Conservation (phyloP, 2,888 invertebrate species). For the Melieria picta region DNA sequence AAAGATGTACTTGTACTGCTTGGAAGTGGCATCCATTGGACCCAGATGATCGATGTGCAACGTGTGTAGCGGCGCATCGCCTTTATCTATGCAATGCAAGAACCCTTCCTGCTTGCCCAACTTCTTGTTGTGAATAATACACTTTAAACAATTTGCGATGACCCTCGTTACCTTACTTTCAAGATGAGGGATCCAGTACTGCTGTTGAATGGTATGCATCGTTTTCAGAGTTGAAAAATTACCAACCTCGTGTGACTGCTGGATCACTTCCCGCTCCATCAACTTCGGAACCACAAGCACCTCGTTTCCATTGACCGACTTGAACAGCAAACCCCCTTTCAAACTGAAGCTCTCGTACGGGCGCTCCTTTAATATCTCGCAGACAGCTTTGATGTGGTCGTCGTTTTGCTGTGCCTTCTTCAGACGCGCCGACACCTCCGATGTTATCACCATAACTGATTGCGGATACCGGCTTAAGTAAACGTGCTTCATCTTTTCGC, state of each 20-base stretch:
- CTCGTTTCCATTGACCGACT: constrained; percentile 28
- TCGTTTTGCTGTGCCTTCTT: constrained; percentile 32
- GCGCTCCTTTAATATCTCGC: constrained; percentile 26
- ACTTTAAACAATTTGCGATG: constrained; percentile 28
- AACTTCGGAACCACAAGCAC: constrained; percentile 35
- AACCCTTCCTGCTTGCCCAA: constrained; percentile 55
- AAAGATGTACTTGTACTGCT: constrained; percentile 35
- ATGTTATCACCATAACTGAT: constrained; percentile 10
- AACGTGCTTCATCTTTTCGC: constrained; percentile 39
- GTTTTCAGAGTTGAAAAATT: constrained; percentile 33
- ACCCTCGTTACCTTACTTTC: constrained; percentile 25
- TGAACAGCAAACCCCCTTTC: constrained; percentile 34
- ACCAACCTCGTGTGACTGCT: constrained; percentile 32
- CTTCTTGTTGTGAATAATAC: constrained; percentile 38
- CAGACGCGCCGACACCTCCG: constrained; percentile 18
- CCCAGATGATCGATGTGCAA: constrained; percentile 49
- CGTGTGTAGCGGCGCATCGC: constrained; percentile 45
- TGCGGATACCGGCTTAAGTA: constrained; percentile 35
- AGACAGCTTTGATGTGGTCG: constrained; percentile 31
- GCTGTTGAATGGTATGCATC: too few relatives aligned
- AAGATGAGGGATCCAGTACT: too few relatives aligned
- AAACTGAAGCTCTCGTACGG: constrained; percentile 34
- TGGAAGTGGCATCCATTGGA: constrained; percentile 43
- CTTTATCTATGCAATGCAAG: constrained; percentile 30
- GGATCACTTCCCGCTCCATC: constrained; percentile 35